Base-by-base conservation (phyloP, 2,113 vertebrate genomes). In the Tauraco erythrolophus region DNA sequence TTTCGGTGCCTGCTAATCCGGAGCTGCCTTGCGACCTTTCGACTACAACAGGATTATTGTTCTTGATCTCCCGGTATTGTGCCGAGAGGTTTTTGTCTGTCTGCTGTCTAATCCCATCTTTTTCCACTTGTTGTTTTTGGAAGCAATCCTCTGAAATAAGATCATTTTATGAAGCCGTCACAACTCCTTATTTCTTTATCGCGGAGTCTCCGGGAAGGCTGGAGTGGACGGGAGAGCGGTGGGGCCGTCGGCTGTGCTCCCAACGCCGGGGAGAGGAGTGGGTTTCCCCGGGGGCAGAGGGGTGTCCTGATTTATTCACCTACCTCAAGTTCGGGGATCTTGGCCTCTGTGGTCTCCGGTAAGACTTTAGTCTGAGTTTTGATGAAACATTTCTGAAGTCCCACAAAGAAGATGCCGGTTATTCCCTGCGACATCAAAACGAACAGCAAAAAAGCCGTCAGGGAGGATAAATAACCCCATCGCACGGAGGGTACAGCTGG, bases 381-480 rank as follows among this genome's bases (percentile, higher is more conserved):
- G 96, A 99, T 98, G 97, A 98, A 98, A 45, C 98, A 99, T 94
- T 99, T 99, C 77, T 98, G 98, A 94, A 98, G 98, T n/a, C 98
- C 98, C 96, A 98, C 97, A 27, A 99, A 99, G 96, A 98, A 98
- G 96, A 99, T 98, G 80, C 98, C 98, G 0, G 98, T 98, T 92
- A 98, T 98, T 89, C 98, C 98, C 98, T 99, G 45, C 70, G 91
- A 71, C 96, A 78, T 92, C 33, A 97, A 88, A 96, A 53, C 77
- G 92, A 95, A 85, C 61, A 81, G 28, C 39, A 60, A 46, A 48
- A 43, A 51, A 74, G 60, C 57, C 30, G 21, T 77, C 57, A 95
- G 62, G 71, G 5, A 69, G 64, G 48, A 80, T 58, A 39, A 68
- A 41, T 37, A 81, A 54, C 48, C 23, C 48, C 50, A 1, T 7